Percentiles rank a stretch among this genome's conserved stretches.
phyloP scores from a whole-genome alignment of 1,140 invertebrate species.

The Drosophila asahinai region DNA sequence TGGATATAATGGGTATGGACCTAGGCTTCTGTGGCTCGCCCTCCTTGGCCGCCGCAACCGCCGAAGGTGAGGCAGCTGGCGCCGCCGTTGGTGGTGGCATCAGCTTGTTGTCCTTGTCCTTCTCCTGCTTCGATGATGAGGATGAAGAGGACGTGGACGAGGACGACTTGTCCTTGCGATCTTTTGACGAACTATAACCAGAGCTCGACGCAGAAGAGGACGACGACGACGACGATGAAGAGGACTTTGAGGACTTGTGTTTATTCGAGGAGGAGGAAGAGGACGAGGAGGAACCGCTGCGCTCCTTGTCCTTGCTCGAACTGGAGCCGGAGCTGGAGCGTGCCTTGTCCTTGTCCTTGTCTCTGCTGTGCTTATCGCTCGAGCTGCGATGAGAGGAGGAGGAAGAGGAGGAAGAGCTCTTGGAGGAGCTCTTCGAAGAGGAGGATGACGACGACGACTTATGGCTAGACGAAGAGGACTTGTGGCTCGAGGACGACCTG shows the following conservation, averaged over 20 bases:
- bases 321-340: conserved; percentile 68
- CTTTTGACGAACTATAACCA: conserved; percentile 77
- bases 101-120: conserved; percentile 89
- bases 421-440: conserved; percentile 73
- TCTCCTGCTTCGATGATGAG: conserved; percentile 73
- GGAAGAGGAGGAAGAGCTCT: conserved; percentile 74
- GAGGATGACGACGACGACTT: conserved; percentile 77
- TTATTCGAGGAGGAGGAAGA: conserved; percentile 66
- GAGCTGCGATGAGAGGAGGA: conserved; percentile 82
- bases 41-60: conserved; percentile 84
- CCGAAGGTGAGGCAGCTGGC: conserved; percentile 6
- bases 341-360: conserved; percentile 71
- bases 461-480: conserved; percentile 68
- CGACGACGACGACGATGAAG: conserved; percentile 67
- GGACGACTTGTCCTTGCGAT: conserved; percentile 85
- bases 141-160: conserved; percentile 23
- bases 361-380: conserved; percentile 67
- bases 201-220: conserved; percentile 54
- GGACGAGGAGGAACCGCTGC: conserved; percentile 65
- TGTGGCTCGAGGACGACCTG: conserved; percentile 38
- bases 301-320: conserved; percentile 79
- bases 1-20: conserved; percentile 85
- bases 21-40: conserved; percentile 62
- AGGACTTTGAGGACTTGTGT: conserved; percentile 81
- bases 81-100: conserved; percentile 86